Base-by-base conservation (phyloP, 2,888 invertebrate species). In the Sycophila texana region DNA sequence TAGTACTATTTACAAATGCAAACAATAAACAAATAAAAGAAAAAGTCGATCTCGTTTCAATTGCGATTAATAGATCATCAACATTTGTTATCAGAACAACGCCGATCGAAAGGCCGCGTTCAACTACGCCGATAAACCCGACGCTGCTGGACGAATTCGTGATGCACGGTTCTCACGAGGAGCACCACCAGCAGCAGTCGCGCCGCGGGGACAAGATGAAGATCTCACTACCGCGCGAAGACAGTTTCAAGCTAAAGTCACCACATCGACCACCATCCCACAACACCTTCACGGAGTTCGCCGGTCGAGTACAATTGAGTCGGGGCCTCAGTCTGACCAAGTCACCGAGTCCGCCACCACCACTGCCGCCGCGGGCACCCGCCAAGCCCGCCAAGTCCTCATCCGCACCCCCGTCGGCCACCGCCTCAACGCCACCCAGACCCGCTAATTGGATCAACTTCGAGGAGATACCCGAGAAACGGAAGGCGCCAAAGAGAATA, bases 381-480 rank as follows among this genome's bases (percentile, higher is more conserved):
- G 90, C 82, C 3, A 91, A 91, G 74, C 39, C 39, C 39, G 65
- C 71, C 4, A 67, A 85, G 83, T 76, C 87, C 85, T 16, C 18
- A 73, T 80, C 49, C 63, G 77, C 30, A 2, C 84, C 83, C 82
- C 84, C 82, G 88, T 89, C 79, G 39, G 61, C 60, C 20, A 14
- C 47, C 66, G 79, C 85, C 83, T 77, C 87, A 85, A 83, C 83
- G 83, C 84, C 81, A 89, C 13, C 39, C 14, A 82, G 86, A 18
- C 88, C 89, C 0, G 91, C 91, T 0, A 95, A 95, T 84, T 97
- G 97, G 97, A 95, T 97, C 81, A 96, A 96, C 89, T 96, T 96
- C 88, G 95, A 96, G 88, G 96, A 96, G 86, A 95, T 96, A 78
- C 96, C 96, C 0, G 96, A 96, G 90, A 93, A 94, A 83, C 92